These are phyloP conservation scores for Galerucella nymphaeae DNA, from an alignment of 2,888 invertebrate species.

Conservation along the genomic window DNA sequence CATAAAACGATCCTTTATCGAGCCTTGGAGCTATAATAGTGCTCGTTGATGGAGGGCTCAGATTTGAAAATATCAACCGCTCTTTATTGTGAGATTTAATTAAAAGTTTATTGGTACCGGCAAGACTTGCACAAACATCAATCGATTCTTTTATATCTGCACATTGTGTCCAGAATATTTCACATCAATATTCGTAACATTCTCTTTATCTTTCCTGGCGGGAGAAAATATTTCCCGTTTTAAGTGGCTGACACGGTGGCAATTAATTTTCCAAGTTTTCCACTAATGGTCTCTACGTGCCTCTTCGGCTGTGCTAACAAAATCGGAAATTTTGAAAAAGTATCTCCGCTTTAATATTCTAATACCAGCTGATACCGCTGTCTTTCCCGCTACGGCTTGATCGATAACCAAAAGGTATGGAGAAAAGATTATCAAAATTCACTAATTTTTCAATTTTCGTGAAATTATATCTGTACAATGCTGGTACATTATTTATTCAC, in stretches of 20 bases:
- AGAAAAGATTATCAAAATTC: conserved; percentile 5
- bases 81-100: background rate
- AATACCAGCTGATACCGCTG: conserved; percentile 24
- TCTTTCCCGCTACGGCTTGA: conserved; percentile 15
- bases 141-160: conserved; percentile 22
- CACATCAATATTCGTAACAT: conserved; percentile 27
- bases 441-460: conserved; percentile 1
- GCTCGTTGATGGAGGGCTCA: background rate
- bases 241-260: conserved; percentile 31
- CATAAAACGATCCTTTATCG: too few relatives aligned
- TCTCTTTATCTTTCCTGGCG: conserved; percentile 19
- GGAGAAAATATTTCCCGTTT: conserved; percentile 33
- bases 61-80: background rate
- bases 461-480: too few relatives aligned
- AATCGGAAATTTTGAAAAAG: conserved; percentile 34
- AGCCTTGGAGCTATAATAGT: too few relatives aligned
- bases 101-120: background rate
- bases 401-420: conserved; percentile 12
- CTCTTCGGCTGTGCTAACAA: conserved; percentile 30
- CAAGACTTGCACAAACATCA: conserved; percentile 9
- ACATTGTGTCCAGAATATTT: conserved; percentile 26
- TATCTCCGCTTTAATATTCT: conserved; percentile 30
- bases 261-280: conserved; percentile 36
- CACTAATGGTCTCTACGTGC: conserved; percentile 35
- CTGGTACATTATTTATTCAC: background rate